Base-by-base conservation (phyloP, 2,888 invertebrate species). In the Andrena camellia region DNA sequence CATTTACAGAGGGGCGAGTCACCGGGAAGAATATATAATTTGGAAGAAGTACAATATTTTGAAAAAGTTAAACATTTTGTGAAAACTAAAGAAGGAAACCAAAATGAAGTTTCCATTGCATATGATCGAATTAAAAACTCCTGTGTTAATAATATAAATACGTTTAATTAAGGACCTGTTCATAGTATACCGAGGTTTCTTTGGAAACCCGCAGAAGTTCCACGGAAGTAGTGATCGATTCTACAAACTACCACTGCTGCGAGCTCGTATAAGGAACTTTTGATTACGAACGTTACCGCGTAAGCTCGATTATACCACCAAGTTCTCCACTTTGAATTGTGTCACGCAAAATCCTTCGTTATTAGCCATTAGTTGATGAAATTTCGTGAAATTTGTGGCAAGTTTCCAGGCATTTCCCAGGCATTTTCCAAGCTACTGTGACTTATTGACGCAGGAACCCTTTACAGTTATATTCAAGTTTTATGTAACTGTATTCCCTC, bases 281-380 rank as follows among this genome's bases (percentile, higher is more conserved):
- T 63, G 69, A 80, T 76, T 63, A 73, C 66, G 20, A 54, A 20
- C 54, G 33, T 69, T 74, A 67, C 60, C 26, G 52, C 33, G 73
- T 50, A 78, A 78, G 67, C 78, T 78, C 60, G 29, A 59, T 72
- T 78, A 66, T 60, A 69, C 60, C 60, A 59, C 50, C 48, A 74
- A 63, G 54, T 35, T 70, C 29, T 23, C 33, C n/a, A 50, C 35
- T 66, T 26, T 29, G 35, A 50, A 72, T 59, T 26, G n/a, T n/a
- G 50, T n/a, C 23, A 17, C 13, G 10, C 26, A 72, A 67, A 72
- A 52, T 78, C 29, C 72, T 66, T 67, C 52, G 17, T 72, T 67
- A 68, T 35, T 54, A 33, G 59, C 54, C 48, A 26, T 60, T n/a
- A 60, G n/a, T 42, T 60, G 13, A 68, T 68, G 31, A 68, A 73